Percentiles rank a stretch among this genome's conserved stretches.
Evolutionary conservation across 2,113 vertebrate genomes (phyloP).

Genomic region (Prionailurus bengalensis): DNA sequence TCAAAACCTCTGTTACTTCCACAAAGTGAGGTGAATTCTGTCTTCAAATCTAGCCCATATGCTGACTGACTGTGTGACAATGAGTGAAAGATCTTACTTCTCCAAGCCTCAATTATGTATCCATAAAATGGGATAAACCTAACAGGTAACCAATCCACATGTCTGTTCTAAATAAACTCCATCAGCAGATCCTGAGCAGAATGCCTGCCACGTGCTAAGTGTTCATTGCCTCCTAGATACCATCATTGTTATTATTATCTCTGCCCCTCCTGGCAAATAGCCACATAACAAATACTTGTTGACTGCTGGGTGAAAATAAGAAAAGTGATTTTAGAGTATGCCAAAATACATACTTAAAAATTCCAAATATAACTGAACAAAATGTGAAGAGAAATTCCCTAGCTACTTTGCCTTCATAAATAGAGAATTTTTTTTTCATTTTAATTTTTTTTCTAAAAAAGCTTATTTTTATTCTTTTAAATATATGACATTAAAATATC

Average conservation of each 20-base stretch:
- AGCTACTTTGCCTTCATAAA: neutral
- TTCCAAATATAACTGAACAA: neutral
- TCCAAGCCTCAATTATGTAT: neutral
- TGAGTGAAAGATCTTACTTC: neutral
- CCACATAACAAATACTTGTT: neutral
- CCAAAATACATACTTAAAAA: neutral
- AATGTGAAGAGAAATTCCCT: neutral
- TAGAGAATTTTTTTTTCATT: neutral
- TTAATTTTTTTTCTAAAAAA: neutral
- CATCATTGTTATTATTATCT: too few species aligned
- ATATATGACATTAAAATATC: neutral
- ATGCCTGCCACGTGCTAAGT: fast-evolving
- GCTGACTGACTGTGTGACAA: neutral
- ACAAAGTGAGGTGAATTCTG: neutral
- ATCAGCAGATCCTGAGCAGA: neutral
- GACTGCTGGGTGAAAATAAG: neutral
- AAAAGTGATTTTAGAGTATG: neutral
- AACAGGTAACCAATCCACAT: neutral
- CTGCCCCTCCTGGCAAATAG: neutral
- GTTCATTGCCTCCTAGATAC: neutral
- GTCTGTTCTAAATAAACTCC: neutral
- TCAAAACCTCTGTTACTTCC: neutral
- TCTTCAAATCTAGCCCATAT: neutral
- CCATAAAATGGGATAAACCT: neutral
- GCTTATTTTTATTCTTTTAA: neutral